A percentile compares a stretch with the other conserved stretches of the same genome.
These are phyloP conservation scores for Lepidochrysops patricia DNA, from an alignment of 2,888 invertebrate genomes.

Conservation along the genomic window DNA sequence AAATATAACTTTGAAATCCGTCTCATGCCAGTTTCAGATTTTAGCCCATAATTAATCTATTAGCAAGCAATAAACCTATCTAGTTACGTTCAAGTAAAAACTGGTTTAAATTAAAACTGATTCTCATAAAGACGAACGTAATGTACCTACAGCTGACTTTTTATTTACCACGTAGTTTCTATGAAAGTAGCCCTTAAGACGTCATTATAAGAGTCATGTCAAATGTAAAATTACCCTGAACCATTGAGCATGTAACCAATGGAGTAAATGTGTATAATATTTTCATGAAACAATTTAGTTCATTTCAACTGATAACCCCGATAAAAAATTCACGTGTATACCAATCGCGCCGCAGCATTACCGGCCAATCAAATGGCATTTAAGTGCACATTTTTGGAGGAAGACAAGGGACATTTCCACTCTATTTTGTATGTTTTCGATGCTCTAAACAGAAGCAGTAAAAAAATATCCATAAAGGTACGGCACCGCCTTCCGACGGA, in stretches of 20 bases:
- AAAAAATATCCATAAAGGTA: conserved; percentile 6
- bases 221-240: too few species aligned
- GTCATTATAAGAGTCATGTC: neutral
- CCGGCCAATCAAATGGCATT: too few species aligned
- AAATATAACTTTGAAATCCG: neutral
- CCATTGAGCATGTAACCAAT: too few species aligned
- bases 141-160: neutral
- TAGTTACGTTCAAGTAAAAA: neutral
- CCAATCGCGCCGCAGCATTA: too few species aligned
- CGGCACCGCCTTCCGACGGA: conserved; percentile 8
- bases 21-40: neutral
- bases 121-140: conserved; percentile 10
- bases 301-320: too few species aligned
- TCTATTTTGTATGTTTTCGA: too few species aligned
- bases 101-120: conserved; percentile 8
- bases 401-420: too few species aligned
- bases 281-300: too few species aligned
- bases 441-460: too few species aligned
- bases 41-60: conserved; percentile 1
- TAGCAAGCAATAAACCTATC: neutral
- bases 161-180: neutral
- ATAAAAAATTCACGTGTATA: too few species aligned
- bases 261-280: too few species aligned
- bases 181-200: neutral
- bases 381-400: too few species aligned